A percentile compares a stretch with the other conserved stretches of the same genome.
These are phyloP conservation scores for Platycheirus albimanus DNA, from an alignment of 2,888 invertebrate species.

Conservation along the genomic window DNA sequence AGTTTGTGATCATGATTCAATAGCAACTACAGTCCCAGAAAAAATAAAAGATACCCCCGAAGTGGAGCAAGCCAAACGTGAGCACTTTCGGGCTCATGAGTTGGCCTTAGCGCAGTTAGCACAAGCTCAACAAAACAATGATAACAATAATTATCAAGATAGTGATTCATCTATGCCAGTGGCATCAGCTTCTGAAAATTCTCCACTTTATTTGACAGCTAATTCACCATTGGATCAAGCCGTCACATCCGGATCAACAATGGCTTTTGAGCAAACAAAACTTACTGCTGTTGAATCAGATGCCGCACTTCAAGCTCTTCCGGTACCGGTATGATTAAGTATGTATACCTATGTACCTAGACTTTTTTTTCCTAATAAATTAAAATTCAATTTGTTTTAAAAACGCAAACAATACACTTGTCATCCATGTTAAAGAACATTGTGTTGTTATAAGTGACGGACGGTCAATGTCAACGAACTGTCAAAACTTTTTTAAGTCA, in stretches of 20 bases:
- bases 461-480: conserved; percentile 17
- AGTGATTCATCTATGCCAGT: conserved; percentile 50
- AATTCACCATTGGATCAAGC: conserved; percentile 29
- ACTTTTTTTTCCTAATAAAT: background rate
- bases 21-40: background rate
- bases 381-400: background rate
- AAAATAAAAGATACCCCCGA: conserved; percentile 61
- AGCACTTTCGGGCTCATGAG: conserved; percentile 80
- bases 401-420: background rate
- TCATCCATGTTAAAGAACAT: background rate
- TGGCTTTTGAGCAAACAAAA: conserved; percentile 33
- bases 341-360: background rate
- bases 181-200: conserved; percentile 8
- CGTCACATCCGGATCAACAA: conserved; percentile 53
- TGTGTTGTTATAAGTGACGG: background rate
- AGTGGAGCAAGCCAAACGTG: conserved; percentile 78
- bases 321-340: conserved; percentile 40
- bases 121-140: conserved; percentile 60
- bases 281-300: conserved; percentile 9
- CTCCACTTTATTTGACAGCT: conserved; percentile 17
- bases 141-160: background rate
- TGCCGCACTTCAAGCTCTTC: conserved; percentile 19
- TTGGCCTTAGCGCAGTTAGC: conserved; percentile 80
- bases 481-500: background rate
- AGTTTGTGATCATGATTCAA: background rate